Base-by-base conservation (phyloP, 2,797 vertebrate species). In the Cyclura pinguis region DNA sequence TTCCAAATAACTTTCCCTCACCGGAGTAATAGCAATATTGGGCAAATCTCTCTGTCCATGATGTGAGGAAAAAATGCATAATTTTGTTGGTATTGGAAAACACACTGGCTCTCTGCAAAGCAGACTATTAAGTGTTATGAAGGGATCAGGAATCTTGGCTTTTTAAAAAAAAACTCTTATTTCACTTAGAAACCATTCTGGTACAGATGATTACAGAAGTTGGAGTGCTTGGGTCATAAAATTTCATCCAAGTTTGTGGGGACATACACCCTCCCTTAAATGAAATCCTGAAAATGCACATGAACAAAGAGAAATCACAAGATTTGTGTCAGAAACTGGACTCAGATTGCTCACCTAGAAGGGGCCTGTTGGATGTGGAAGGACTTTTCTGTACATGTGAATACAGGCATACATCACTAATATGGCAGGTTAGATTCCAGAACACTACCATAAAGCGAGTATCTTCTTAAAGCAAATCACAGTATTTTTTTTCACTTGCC, bases 21-120 rank as follows among this genome's bases (percentile, higher is more conserved):
- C 84, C 80, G 90, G 93, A 95, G 62, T 90, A 96, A 96, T 81
- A 89, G 93, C 85, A 89, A 92, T 89, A 89, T n/a, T 94, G 83
- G 38, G 73, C 90, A 93, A 96, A 94, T 92, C 95, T 88, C 92
- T 94, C 94, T 50, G 87, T 87, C 52, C 89, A 84, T 91, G 91
- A 91, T 84, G 89, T 90, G 84, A 38, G 90, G 80, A 22, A 38
- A 62, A 92, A 94, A 91, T 59, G 73, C 55, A 74, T 88, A 93
- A 92, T 93, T 96, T 96, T 95, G 93, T 96, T 96, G 88, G 95
- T 96, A 85, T 93, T 96, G 94, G 93, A 95, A 80, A 96, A 94
- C 85, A 94, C 85, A 94, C 29, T 73, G 80, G 91, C 82, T 93
- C 77, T 92, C 78, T 90, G 91, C 85, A 86, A 81, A 85, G 80